A percentile compares a stretch with the other conserved stretches of the same genome.
Evolutionary conservation across 2,888 invertebrate species (phyloP).

Genomic region (Doris montereyensis): DNA sequence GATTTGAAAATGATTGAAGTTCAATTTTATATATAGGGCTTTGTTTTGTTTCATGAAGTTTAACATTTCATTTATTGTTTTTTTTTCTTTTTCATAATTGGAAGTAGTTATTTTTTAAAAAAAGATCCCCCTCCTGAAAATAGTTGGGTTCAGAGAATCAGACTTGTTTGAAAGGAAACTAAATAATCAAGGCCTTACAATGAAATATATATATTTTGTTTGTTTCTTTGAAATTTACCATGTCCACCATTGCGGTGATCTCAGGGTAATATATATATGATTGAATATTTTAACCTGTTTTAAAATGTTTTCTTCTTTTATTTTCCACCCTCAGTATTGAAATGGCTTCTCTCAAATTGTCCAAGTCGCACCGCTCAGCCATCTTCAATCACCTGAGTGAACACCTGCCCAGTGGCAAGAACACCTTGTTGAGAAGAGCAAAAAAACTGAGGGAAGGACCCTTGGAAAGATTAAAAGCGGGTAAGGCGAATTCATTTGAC

Average conservation of each 20-base stretch:
- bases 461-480: slow-evolving; percentile 73
- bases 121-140: no score
- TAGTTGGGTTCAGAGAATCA: background rate
- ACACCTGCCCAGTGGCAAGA: slow-evolving; percentile 77
- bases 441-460: slow-evolving; percentile 76
- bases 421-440: slow-evolving; percentile 76
- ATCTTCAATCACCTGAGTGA: slow-evolving; percentile 76
- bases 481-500: no score
- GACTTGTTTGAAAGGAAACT: background rate
- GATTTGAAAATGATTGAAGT: no score
- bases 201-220: background rate
- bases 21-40: no score
- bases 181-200: background rate
- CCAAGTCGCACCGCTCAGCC: slow-evolving; percentile 71
- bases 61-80: no score
- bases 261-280: background rate
- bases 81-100: no score
- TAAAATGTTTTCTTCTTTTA: slow-evolving; percentile 13
- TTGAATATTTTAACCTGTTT: background rate
- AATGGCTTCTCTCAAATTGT: slow-evolving; percentile 55
- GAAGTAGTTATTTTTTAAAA: no score
- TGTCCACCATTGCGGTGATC: no score
- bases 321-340: slow-evolving; percentile 56
- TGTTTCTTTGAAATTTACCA: no score
- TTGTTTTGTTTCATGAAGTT: no score